phyloP scores from a whole-genome alignment of 2,888 invertebrate genomes.

The Eilema depressum region DNA sequence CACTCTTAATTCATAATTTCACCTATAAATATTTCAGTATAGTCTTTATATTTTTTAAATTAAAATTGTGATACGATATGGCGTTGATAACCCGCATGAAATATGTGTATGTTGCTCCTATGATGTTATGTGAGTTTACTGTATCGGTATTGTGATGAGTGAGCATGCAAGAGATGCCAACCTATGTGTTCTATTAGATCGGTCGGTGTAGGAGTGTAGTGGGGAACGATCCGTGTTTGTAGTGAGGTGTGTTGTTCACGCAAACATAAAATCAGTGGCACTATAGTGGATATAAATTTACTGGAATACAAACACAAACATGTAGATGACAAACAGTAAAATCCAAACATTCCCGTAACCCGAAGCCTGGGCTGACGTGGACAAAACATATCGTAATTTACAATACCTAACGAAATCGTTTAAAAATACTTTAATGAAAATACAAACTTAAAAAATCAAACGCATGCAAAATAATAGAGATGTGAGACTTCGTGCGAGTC shows the following conservation, averaged over 20 bases:
- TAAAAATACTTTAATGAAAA: slow-evolving; percentile 41
- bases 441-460: slow-evolving; percentile 57
- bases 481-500: slow-evolving; percentile 57
- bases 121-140: not conserved
- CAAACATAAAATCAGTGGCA: slow-evolving; percentile 41
- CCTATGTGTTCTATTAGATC: slow-evolving; percentile 20
- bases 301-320: slow-evolving; percentile 63
- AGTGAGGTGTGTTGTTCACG: slow-evolving; percentile 48
- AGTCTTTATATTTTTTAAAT: not conserved
- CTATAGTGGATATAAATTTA: slow-evolving; percentile 67
- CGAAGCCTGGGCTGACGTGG: slow-evolving; percentile 65
- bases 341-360: slow-evolving; percentile 65
- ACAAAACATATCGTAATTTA: slow-evolving; percentile 57
- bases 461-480: slow-evolving; percentile 68
- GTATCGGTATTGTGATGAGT: slow-evolving; percentile 38
- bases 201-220: slow-evolving; percentile 3
- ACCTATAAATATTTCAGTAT: not conserved
- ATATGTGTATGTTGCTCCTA: not conserved
- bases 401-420: slow-evolving; percentile 45
- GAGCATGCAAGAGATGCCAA: slow-evolving; percentile 60
- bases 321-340: slow-evolving; percentile 53
- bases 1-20: not conserved
- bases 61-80: too few species aligned
- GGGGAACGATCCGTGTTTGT: slow-evolving; percentile 30
- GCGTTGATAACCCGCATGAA: not conserved